These are phyloP conservation scores for Numida meleagris DNA, from an alignment of 2,113 vertebrate genomes.

Conservation along the genomic window DNA sequence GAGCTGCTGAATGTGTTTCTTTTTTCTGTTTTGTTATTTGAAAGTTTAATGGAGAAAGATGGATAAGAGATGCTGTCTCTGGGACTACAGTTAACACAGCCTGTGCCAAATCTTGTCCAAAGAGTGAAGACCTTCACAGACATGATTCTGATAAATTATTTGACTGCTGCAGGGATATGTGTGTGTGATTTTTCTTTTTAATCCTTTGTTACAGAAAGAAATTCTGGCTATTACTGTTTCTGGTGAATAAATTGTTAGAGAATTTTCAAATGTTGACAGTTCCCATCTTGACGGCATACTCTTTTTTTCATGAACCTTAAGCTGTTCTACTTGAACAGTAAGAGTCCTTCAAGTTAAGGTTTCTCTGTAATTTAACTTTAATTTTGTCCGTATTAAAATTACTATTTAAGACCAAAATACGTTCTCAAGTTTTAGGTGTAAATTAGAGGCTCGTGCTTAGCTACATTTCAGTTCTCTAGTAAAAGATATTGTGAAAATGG, in stretches of 20 bases:
- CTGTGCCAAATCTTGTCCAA: not conserved
- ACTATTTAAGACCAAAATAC: not conserved
- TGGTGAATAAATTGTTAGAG: constrained; percentile 17
- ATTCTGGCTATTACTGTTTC: not conserved
- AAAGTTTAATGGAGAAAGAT: not conserved
- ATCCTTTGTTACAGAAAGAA: constrained; percentile 25
- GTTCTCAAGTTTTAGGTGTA: not conserved
- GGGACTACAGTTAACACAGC: not conserved
- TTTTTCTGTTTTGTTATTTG: not conserved
- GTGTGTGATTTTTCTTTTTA: not conserved
- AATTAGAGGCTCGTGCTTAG: not conserved
- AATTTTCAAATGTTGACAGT: constrained; percentile 34
- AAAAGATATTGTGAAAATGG: not conserved
- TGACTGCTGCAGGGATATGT: not conserved
- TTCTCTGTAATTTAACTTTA: not conserved
- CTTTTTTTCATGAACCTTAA: not conserved
- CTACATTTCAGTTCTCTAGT: not conserved
- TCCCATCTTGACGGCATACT: constrained; percentile 32
- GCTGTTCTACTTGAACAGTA: not conserved
- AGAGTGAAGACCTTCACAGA: not conserved
- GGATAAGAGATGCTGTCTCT: not conserved
- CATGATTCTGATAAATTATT: not conserved
- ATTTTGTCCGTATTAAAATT: not conserved
- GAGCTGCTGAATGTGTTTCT: not conserved
- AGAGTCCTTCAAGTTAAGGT: not conserved